These are phyloP conservation scores for Toxotes lorentzi DNA, from an alignment of 2,797 vertebrate genomes.

Conservation along the genomic window DNA sequence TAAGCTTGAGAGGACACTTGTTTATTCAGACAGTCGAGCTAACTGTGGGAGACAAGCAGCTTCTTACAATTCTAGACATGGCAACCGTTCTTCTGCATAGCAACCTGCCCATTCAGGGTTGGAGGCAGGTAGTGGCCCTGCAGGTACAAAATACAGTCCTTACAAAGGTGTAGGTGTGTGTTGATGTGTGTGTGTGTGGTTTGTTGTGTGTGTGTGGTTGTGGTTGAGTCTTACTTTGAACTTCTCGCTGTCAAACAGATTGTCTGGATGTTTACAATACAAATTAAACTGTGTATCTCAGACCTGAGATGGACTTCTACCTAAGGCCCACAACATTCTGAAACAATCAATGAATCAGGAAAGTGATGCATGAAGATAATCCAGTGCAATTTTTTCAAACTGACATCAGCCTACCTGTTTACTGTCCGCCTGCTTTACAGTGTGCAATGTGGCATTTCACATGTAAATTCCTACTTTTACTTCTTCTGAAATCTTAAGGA, in stretches of 20 bases:
- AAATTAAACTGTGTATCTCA: neutral
- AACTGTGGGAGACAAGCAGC: conserved; percentile 29
- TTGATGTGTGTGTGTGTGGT: neutral
- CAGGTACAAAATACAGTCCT: conserved; percentile 26
- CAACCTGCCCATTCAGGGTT: conserved; percentile 33
- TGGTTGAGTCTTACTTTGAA: neutral
- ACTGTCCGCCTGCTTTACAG: too few species aligned
- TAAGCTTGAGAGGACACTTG: conserved; percentile 16
- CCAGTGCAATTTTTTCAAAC: neutral
- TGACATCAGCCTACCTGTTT: too few species aligned
- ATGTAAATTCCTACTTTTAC: neutral
- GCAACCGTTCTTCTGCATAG: conserved; percentile 44
- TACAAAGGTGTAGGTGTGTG: neutral
- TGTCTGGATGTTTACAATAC: conserved; percentile 4
- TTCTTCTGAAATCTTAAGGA: too few species aligned
- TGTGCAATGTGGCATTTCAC: too few species aligned
- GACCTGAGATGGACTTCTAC: neutral
- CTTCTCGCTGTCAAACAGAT: neutral
- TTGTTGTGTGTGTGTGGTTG: neutral
- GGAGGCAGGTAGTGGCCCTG: conserved; percentile 8
- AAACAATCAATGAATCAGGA: neutral
- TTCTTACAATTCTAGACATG: conserved; percentile 48
- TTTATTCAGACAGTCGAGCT: conserved; percentile 35
- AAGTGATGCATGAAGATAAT: neutral
- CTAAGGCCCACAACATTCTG: neutral